phyloP scores from a whole-genome alignment of 2,113 vertebrate genomes.

The Boulengeromyrus knoepffleri region DNA sequence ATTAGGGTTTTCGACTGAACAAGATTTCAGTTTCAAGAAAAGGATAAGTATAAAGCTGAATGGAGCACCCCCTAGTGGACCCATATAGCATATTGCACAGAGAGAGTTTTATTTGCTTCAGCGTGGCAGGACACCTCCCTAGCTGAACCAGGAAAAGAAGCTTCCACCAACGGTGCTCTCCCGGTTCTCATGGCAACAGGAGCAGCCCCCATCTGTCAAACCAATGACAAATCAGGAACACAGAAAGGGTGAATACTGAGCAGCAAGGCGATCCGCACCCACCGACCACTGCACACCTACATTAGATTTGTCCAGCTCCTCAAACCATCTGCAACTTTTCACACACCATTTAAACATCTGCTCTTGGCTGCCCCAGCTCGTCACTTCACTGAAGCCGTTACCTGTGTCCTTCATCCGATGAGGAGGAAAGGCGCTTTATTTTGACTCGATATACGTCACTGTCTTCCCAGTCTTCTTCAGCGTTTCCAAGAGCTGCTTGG shows the following conservation, averaged over 20 bases:
- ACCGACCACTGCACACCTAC: not conserved
- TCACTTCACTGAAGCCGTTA: not conserved
- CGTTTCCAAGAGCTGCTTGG: slow-evolving; percentile 69
- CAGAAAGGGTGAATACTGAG: no score
- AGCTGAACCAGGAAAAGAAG: not conserved
- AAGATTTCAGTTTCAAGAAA: not conserved
- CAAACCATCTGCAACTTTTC: not conserved
- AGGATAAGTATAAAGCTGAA: not conserved
- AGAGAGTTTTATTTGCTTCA: not conserved
- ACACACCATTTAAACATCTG: not conserved
- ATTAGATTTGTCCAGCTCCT: not conserved
- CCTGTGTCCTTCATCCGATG: slow-evolving; percentile 13
- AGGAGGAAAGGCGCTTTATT: slow-evolving; percentile 41
- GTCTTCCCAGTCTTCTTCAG: slow-evolving; percentile 88
- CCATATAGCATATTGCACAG: not conserved
- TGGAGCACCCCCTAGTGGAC: not conserved
- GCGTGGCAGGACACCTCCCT: not conserved
- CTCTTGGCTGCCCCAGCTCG: not conserved
- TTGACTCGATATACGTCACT: slow-evolving; percentile 70
- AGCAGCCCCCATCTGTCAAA: slow-evolving; percentile 25
- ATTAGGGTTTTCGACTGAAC: not conserved
- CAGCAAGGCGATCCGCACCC: not conserved
- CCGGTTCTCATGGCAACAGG: slow-evolving; percentile 21
- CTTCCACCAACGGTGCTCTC: not conserved
- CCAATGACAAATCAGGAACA: not conserved